phyloP scores from a whole-genome alignment of 2,113 vertebrate genomes.

The Amia ocellicauda region DNA sequence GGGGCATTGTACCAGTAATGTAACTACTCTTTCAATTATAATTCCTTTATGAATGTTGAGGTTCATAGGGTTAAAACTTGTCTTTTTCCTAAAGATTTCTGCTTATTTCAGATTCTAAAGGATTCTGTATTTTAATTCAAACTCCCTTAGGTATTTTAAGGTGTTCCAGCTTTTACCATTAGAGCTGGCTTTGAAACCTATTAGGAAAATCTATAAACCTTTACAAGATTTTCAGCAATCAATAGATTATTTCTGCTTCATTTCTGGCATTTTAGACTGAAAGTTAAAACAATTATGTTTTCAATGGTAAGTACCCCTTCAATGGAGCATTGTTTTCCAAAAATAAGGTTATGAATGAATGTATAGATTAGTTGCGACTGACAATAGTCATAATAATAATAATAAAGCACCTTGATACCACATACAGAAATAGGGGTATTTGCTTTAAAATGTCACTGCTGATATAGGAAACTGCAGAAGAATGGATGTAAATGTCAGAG shows the following conservation, averaged over 20 bases:
- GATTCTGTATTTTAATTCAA: too few relatives aligned
- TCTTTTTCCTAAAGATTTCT: too few relatives aligned
- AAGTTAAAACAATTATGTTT: conserved; percentile 2
- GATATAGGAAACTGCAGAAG: neutral
- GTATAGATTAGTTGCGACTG: conserved; percentile 1
- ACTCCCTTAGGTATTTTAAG: too few relatives aligned
- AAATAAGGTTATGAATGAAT: conserved; percentile 1
- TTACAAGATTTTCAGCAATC: conserved; percentile 2
- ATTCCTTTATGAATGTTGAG: too few relatives aligned
- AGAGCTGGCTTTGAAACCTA: neutral
- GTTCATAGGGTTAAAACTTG: too few relatives aligned
- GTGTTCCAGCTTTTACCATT: too few relatives aligned
- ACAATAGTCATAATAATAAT: too few relatives aligned
- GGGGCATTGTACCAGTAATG: too few relatives aligned
- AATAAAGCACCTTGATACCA: neutral
- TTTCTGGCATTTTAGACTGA: neutral
- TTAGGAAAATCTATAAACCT: neutral
- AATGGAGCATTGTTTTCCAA: neutral
- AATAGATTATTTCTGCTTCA: neutral
- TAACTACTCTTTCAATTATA: too few relatives aligned
- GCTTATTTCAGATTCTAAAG: too few relatives aligned
- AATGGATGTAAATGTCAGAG: conserved; percentile 12
- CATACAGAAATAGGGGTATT: neutral
- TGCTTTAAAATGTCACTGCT: conserved; percentile 11
- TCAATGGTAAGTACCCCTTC: neutral